Conservation (phyloP, 2,888 invertebrate genomes). For the Homarus gammarus region DNA sequence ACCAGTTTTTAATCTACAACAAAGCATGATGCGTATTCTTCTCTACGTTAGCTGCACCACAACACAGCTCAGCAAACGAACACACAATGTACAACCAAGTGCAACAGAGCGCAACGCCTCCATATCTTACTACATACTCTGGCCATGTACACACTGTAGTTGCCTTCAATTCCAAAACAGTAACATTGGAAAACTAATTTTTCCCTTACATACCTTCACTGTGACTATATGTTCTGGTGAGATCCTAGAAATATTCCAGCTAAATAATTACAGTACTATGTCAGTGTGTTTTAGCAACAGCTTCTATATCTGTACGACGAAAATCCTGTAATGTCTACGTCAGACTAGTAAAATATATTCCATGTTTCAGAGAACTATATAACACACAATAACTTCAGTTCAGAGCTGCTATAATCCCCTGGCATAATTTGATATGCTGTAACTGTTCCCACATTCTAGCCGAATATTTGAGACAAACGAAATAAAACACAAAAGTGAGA, state of each 20-base stretch:
- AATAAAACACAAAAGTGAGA: neutral
- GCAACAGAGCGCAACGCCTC: neutral
- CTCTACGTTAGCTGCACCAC: neutral
- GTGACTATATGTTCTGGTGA: neutral
- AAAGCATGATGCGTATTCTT: neutral
- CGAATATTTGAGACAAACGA: neutral
- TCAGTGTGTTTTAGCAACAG: neutral
- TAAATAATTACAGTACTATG: neutral
- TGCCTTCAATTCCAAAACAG: neutral
- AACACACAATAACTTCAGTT: neutral
- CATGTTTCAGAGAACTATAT: neutral
- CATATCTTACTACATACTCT: neutral
- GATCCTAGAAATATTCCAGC: neutral
- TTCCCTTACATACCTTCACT: neutral
- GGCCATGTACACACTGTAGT: neutral
- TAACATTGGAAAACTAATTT: slow-evolving; percentile 8
- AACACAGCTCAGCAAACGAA: neutral
- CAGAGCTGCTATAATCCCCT: neutral
- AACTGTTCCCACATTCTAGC: slow-evolving; percentile 8
- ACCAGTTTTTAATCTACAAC: slow-evolving; percentile 6
- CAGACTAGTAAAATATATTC: neutral
- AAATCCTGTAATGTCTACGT: neutral
- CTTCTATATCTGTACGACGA: neutral
- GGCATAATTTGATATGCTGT: neutral
- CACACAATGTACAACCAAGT: slow-evolving; percentile 22